A percentile compares a stretch with the other conserved stretches of the same genome.
Evolutionary conservation across 1,140 invertebrate species (phyloP).

Genomic region (Platorchestia sp.): DNA sequence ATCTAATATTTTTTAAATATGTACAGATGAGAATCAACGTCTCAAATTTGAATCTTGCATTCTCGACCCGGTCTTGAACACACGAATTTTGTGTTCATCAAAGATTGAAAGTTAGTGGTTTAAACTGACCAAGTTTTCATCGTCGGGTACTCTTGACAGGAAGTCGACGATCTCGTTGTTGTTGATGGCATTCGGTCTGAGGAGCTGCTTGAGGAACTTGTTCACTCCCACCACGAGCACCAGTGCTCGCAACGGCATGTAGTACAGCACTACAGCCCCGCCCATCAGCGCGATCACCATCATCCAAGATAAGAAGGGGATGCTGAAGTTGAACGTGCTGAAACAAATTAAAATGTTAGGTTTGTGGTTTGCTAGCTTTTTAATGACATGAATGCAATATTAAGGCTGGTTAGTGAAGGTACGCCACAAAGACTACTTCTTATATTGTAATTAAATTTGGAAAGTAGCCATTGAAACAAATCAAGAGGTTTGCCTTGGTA

Average conservation of each 20-base stretch:
- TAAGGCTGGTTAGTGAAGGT: background rate
- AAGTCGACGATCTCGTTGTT: constrained; percentile 98
- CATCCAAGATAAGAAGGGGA: constrained; percentile 95
- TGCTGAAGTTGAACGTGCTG: constrained; percentile 96
- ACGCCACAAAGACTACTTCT: too few relatives aligned
- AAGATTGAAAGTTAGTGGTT: background rate
- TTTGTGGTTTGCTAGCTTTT: background rate
- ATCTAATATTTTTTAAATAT: too few relatives aligned
- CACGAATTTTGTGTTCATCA: background rate
- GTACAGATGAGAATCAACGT: too few relatives aligned
- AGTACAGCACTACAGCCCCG: constrained; percentile 86
- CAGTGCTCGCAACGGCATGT: constrained; percentile 91
- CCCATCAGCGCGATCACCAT: constrained; percentile 83
- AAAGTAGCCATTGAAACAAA: too few relatives aligned
- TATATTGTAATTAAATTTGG: too few relatives aligned
- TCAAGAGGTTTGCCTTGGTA: too few relatives aligned
- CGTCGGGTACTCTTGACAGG: constrained; percentile 94
- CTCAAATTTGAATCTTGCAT: background rate
- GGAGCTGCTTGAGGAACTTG: constrained; percentile 95
- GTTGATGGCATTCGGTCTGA: constrained; percentile 93
- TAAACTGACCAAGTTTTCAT: constrained; percentile 81
- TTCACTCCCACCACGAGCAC: constrained; percentile 97
- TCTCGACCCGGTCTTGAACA: background rate
- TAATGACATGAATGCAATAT: background rate
- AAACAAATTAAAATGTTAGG: constrained; percentile 69